Percentiles rank a stretch among this genome's conserved stretches.
These are phyloP conservation scores for Ostrea denselamellosa DNA, from an alignment of 1,140 invertebrate genomes.

Conservation along the genomic window DNA sequence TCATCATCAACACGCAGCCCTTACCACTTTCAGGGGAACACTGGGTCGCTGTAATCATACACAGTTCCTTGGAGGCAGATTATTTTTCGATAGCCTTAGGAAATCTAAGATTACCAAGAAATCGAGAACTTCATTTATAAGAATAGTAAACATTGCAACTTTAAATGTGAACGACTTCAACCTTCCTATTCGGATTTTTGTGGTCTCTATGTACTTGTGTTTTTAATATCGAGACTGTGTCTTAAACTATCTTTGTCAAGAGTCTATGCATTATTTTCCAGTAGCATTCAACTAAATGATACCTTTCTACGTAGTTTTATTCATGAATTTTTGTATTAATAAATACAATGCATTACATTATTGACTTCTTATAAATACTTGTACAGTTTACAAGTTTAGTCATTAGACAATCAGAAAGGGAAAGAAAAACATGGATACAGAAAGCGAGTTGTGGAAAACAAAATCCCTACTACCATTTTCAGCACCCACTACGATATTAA, in stretches of 20 bases:
- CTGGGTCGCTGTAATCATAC: constrained; percentile 42
- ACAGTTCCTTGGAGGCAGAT: constrained; percentile 22
- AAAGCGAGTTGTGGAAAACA: no score
- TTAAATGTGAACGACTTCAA: no score
- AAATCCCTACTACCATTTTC: no score
- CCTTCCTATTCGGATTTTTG: background rate
- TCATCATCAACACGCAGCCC: constrained; percentile 45
- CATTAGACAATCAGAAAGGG: no score
- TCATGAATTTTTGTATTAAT: constrained; percentile 35
- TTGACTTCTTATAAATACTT: constrained; percentile 25
- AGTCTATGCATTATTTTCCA: no score
- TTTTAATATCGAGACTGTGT: background rate
- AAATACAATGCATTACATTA: background rate
- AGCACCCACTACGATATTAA: no score
- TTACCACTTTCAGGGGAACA: constrained; percentile 43
- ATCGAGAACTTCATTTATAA: constrained; percentile 45
- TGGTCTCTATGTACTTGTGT: constrained; percentile 46
- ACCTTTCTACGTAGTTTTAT: constrained; percentile 29
- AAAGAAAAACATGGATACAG: no score
- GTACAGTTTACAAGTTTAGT: background rate
- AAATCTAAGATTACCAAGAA: constrained; percentile 16
- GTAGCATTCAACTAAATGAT: constrained; percentile 2
- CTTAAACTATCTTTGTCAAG: no score
- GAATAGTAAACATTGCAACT: constrained; percentile 7
- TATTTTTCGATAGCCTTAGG: constrained; percentile 46